These are phyloP conservation scores for Axea sp. DNA, from an alignment of 2,888 invertebrate genomes.

Conservation along the genomic window DNA sequence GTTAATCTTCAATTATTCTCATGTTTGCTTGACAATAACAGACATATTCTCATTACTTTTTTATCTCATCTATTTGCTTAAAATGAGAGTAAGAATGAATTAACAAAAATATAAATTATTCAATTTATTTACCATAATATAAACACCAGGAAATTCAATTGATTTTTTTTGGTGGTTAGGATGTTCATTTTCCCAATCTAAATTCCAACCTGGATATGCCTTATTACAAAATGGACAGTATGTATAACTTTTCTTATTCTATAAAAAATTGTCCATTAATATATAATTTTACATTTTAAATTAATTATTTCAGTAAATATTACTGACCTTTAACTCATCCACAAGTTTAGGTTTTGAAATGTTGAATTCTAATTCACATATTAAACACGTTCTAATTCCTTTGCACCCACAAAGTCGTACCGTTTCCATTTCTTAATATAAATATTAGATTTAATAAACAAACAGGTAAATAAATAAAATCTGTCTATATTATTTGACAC, in stretches of 20 bases:
- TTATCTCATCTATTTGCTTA: too few relatives aligned
- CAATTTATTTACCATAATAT: constrained; percentile 79
- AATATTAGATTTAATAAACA: too few relatives aligned
- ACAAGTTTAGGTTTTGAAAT: constrained; percentile 79
- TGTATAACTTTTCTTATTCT: constrained; percentile 83
- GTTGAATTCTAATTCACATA: constrained; percentile 88
- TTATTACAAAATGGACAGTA: constrained; percentile 89
- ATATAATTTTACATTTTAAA: too few relatives aligned
- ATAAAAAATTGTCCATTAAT: constrained; percentile 68
- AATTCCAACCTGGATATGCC: constrained; percentile 88
- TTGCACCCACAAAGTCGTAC: constrained; percentile 94
- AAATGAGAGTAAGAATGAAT: too few relatives aligned
- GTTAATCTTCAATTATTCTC: too few relatives aligned
- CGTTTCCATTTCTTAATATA: too few relatives aligned
- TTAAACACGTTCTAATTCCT: constrained; percentile 92
- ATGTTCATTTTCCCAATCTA: constrained; percentile 83
- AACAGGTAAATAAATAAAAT: too few relatives aligned
- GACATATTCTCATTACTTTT: too few relatives aligned
- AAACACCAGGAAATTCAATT: constrained; percentile 85
- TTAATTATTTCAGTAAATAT: too few relatives aligned
- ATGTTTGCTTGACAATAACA: too few relatives aligned
- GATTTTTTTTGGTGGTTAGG: constrained; percentile 84
- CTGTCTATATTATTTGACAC: too few relatives aligned
- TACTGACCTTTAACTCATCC: constrained; percentile 75
- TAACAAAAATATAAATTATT: neutral